These are phyloP conservation scores for Pandemis heparana DNA, from an alignment of 2,888 invertebrate species.

Conservation along the genomic window DNA sequence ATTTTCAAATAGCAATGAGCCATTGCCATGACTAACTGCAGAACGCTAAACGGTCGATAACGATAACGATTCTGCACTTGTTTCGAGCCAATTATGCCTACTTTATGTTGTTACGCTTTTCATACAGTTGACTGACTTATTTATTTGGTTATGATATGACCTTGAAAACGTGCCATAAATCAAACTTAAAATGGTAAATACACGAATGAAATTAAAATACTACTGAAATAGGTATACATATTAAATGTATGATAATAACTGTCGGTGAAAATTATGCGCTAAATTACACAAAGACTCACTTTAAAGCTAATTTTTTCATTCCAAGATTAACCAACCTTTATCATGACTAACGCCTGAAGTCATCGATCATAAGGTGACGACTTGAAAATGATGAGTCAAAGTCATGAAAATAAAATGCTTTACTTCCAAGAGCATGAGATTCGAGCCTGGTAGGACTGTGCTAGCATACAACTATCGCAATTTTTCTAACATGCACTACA, in stretches of 20 bases:
- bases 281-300: no score
- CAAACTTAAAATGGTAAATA: no score
- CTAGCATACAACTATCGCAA: no score
- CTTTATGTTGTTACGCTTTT: not conserved
- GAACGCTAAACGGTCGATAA: conserved; percentile 48
- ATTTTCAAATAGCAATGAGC: conserved; percentile 55
- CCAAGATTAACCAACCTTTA: not conserved
- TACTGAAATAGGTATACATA: no score
- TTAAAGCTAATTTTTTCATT: not conserved
- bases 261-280: no score
- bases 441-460: not conserved
- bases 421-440: not conserved
- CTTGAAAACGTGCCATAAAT: no score
- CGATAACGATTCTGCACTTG: conserved; percentile 28
- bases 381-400: conserved; percentile 1
- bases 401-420: not conserved
- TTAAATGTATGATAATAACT: no score
- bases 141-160: no score
- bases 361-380: conserved; percentile 4
- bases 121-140: not conserved
- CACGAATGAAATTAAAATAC: no score
- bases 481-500: no score
- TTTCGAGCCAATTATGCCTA: conserved; percentile 23
- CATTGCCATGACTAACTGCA: conserved; percentile 50
- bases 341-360: not conserved